Base-by-base conservation (phyloP, 2,113 vertebrate species). In the Burhinus bistriatus region DNA sequence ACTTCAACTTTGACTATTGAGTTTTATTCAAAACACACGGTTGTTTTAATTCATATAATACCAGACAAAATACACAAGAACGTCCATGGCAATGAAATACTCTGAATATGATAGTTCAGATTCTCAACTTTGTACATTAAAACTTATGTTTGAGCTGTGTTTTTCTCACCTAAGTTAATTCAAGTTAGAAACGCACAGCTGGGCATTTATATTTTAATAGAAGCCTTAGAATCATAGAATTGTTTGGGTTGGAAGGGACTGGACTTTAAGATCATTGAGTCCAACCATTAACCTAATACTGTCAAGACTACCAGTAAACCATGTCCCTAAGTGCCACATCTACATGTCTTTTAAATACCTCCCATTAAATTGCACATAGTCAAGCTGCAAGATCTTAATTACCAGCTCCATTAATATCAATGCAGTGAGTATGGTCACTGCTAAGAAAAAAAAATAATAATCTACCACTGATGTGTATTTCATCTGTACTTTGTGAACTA, bases 301-400 rank as follows among this genome's bases (percentile, higher is more conserved):
- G 61, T 11, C 25, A 27, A 38, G 15, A 17, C 36, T 36, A 38
- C 59, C 59, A 62, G 27, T 8, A 64, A 38, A 40, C 36, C 61
- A 64, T 19, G 23, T 38, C 17, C 61, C 61, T 62, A 26, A 62
- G 25, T 15, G 18, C 38, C 25, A 18, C 5, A 3, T 38, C 61
- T 27, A n/a, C 27, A 6, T 12, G 22, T 34, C 57, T 29, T 54
- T 27, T 22, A n/a, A 58, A n/a, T n/a, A 58, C 20, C 57, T 34
- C 12, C 20, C 21, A 83, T 66, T 83, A 90, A 76, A 87, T 14
- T 51, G 57, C 51, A 78, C 5, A 17, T 7, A 86, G n/a, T 61
- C 59, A 81, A 91, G 21, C 45, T 66, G 59, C 27, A 79, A 82
- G 49, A 82, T 40, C 44, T 69, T 91, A 81, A 94, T 94, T 90